Conservation (phyloP, 1,140 invertebrate species). For the Halotydeus destructor region DNA sequence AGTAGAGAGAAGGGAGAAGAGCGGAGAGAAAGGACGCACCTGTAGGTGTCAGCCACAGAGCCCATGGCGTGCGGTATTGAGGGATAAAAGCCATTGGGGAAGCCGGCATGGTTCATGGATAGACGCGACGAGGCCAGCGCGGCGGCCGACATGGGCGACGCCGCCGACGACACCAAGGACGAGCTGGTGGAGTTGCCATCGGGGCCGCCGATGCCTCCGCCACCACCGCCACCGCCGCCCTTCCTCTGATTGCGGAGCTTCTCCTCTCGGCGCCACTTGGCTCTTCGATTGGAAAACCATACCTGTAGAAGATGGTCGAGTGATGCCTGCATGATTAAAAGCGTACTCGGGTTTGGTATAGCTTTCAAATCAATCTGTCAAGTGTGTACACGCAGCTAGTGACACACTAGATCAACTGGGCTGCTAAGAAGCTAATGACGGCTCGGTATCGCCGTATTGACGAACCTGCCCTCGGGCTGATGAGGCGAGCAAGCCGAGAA, state of each 20-base stretch:
- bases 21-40: constrained; percentile 5
- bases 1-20: too few relatives aligned
- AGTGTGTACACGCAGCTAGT: not conserved
- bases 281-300: constrained; percentile 94
- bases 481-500: not conserved
- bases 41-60: constrained; percentile 13
- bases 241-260: constrained; percentile 39
- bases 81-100: constrained; percentile 27
- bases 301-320: constrained; percentile 37
- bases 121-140: constrained; percentile 19
- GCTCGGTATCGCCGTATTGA: not conserved
- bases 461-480: too few relatives aligned
- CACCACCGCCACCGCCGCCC: not conserved
- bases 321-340: constrained; percentile 5
- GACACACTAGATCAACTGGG: not conserved
- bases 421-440: not conserved
- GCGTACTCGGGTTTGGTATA: too few relatives aligned
- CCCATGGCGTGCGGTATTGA: constrained; percentile 17
- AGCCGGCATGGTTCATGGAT: constrained; percentile 24
- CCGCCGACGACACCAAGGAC: not conserved
- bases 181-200: not conserved
- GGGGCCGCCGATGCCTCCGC: not conserved
- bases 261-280: constrained; percentile 94
- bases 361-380: not conserved
- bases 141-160: constrained; percentile 1